phyloP scores from a whole-genome alignment of 2,113 vertebrate genomes.

The Dromas ardeola region DNA sequence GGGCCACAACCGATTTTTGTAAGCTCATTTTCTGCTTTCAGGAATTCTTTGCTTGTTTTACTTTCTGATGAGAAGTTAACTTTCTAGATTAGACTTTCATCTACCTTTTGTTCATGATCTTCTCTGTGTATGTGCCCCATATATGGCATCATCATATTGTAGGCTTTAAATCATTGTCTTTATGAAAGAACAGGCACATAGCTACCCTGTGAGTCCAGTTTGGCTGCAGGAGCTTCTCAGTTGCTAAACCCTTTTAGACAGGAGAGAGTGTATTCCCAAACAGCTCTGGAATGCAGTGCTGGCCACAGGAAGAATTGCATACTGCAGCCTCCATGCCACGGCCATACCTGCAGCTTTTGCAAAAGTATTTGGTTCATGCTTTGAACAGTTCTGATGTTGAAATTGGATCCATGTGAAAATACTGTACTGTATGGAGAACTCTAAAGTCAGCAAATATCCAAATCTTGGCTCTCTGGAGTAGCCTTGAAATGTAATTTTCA shows the following conservation, averaged over 20 bases:
- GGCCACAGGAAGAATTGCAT: not conserved
- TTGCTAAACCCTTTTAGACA: not conserved
- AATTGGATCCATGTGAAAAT: not conserved
- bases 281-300: not conserved
- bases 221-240: not conserved
- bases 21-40: conserved; percentile 31
- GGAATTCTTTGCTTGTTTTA: conserved; percentile 25
- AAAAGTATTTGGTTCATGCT: not conserved
- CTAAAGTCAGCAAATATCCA: not conserved
- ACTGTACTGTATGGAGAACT: not conserved
- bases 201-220: not conserved
- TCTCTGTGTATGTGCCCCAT: not conserved
- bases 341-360: not conserved
- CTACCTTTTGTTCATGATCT: not conserved
- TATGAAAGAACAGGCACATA: not conserved
- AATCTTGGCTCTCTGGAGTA: not conserved
- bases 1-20: conserved; percentile 19
- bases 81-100: not conserved
- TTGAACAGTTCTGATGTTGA: not conserved
- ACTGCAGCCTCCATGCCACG: not conserved
- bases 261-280: not conserved
- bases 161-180: not conserved
- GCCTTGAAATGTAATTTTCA: not conserved
- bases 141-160: not conserved
- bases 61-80: not conserved